Percentiles rank a stretch among this genome's conserved stretches.
Conservation (phyloP, 2,888 invertebrate genomes). For the Drosophila macrospina region DNA sequence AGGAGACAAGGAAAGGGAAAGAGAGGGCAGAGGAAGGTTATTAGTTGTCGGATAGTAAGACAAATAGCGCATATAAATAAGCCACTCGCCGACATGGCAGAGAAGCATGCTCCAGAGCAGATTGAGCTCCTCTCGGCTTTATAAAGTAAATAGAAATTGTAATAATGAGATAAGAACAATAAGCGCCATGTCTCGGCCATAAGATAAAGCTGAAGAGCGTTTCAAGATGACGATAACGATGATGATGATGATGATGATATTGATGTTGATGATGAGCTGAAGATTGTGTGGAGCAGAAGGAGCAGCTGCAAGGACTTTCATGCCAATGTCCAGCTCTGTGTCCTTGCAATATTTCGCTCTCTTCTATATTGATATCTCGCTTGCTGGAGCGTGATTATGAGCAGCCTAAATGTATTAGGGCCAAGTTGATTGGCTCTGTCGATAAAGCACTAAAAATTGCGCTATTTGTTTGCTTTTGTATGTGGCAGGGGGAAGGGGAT, state of each 20-base stretch:
- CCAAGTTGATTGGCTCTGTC: conserved; percentile 56
- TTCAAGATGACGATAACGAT: conserved; percentile 4
- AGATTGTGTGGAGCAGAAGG: conserved; percentile 10
- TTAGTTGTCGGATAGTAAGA: conserved; percentile 73
- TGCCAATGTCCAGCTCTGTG: conserved; percentile 8
- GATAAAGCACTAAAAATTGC: conserved; percentile 50
- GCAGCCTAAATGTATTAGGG: conserved; percentile 73
- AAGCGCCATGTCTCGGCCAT: conserved; percentile 45
- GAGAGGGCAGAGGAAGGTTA: conserved; percentile 44
- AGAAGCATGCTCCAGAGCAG: conserved; percentile 5
- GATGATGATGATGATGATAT: conserved; percentile 2
- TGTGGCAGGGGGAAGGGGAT: not conserved
- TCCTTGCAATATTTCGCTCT: conserved; percentile 22
- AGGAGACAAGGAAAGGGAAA: not conserved
- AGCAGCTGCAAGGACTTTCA: conserved; percentile 24
- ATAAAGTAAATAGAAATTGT: conserved; percentile 73
- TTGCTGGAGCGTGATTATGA: conserved; percentile 75
- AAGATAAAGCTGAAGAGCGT: conserved; percentile 21
- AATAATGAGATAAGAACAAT: conserved; percentile 80
- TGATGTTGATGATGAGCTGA: conserved; percentile 12
- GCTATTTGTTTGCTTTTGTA: conserved; percentile 70
- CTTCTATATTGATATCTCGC: conserved; percentile 55
- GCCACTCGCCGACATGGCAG: conserved; percentile 48
- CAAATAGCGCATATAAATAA: conserved; percentile 78
- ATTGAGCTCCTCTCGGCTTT: conserved; percentile 24